A percentile compares a stretch with the other conserved stretches of the same genome.
Evolutionary conservation across 2,113 vertebrate genomes (phyloP).

Genomic region (Tragelaphus strepsiceros): DNA sequence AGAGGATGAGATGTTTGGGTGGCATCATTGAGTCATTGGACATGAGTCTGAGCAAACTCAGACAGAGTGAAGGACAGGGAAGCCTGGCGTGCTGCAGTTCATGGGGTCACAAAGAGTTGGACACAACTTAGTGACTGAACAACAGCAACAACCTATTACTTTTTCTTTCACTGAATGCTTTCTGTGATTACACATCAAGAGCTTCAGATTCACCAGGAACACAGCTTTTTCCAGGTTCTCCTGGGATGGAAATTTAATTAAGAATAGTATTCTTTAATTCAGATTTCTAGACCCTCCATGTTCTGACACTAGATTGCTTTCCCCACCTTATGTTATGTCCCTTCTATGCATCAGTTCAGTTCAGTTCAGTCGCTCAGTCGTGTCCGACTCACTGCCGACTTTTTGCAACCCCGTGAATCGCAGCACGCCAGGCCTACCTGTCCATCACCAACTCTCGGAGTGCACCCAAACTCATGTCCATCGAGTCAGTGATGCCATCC

Average conservation of each 20-base stretch:
- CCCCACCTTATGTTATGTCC: rapidly evolving
- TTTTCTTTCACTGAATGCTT: not conserved
- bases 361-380: rapidly evolving
- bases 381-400: too few relatives aligned
- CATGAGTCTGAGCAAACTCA: not conserved
- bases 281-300: not conserved
- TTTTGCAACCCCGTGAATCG: rapidly evolving
- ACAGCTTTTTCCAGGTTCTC: not conserved
- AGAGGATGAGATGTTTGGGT: not conserved
- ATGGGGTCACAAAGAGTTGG: not conserved
- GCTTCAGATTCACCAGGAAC: not conserved
- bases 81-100: not conserved
- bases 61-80: not conserved
- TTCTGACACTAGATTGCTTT: not conserved
- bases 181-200: not conserved
- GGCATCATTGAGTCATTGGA: not conserved
- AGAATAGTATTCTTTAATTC: not conserved
- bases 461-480: too few relatives aligned
- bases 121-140: not conserved
- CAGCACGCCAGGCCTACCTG: too few relatives aligned
- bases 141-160: not conserved
- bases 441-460: too few relatives aligned
- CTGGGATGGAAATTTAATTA: not conserved
- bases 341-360: too few relatives aligned
- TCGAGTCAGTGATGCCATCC: rapidly evolving